Base-by-base conservation (phyloP, 2,888 invertebrate genomes). In the Phyllotreta cruciferae region DNA sequence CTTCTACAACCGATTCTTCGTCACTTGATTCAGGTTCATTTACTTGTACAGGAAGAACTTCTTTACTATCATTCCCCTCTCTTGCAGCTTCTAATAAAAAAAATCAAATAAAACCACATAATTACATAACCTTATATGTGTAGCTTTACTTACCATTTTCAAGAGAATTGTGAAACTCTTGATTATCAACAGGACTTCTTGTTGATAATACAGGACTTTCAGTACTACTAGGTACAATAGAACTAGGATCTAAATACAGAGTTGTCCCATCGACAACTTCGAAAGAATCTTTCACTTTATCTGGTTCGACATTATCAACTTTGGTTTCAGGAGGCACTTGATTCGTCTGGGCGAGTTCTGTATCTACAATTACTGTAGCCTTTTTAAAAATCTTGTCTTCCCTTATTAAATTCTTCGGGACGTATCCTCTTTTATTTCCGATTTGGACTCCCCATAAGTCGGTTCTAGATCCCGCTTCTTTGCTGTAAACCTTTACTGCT, bases 401-500 rank as follows among this genome's bases (percentile, higher is more conserved):
- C 73, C 81, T 82, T 54, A 93, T 76, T 71, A 87, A 84, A 0
- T 73, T 75, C 56, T 82, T 81, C 24, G 87, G 88, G 0, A 86
- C 86, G 78, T 90, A 92, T 24, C 93, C 93, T 63, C 85, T 79
- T 74, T 85, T 85, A 36, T 88, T 90, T 68, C 85, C 82, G 49
- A 91, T 87, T 80, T 85, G 86, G 47, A 85, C 89, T 67, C 87
- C 91, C 90, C 91, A 92, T 53, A 87, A 78, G 66, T 87, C 85
- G 14, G 73, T 61, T 64, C 85, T 82, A 34, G 81, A 81, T 53
- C 88, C 91, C 74, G 88, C 89, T 71, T 87, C 85, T 81, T 92
- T 92, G 78, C 91, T 91, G 73, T 82, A 88, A 66, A 93, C 83
- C 50, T 80, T 82, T 7, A 89, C 87, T 0, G 85, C 81, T 6